A percentile compares a stretch with the other conserved stretches of the same genome.
phyloP scores from a whole-genome alignment of 1,140 invertebrate genomes.

The Monomorium pharaonis region DNA sequence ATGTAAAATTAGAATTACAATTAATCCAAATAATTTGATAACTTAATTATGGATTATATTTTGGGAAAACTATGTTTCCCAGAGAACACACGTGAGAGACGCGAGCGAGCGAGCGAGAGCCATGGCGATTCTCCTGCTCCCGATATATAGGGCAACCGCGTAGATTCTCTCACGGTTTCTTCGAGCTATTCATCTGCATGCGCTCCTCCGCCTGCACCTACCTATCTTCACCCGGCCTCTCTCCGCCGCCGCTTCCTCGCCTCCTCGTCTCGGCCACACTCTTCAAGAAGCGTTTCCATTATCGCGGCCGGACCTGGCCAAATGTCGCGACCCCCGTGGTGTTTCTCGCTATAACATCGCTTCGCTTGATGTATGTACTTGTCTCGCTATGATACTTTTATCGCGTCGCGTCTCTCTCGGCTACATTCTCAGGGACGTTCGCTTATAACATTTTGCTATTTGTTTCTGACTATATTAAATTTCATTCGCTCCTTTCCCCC shows the following conservation, averaged over 20 bases:
- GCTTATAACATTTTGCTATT: constrained; percentile 38
- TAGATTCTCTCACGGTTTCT: constrained; percentile 84
- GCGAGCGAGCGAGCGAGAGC: constrained; percentile 75
- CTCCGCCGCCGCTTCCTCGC: neutral
- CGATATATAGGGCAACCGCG: constrained; percentile 84
- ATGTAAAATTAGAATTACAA: too few relatives aligned
- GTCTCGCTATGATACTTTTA: constrained; percentile 43
- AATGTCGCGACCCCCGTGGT: constrained; percentile 55
- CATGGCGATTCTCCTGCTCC: constrained; percentile 67
- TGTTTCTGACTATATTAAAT: constrained; percentile 25
- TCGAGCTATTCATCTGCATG: constrained; percentile 84
- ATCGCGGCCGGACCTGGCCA: constrained; percentile 55
- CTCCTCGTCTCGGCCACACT: constrained; percentile 52
- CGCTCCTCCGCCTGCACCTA: constrained; percentile 56
- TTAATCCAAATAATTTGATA: too few relatives aligned
- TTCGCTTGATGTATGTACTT: constrained; percentile 54
- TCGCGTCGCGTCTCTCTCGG: constrained; percentile 43
- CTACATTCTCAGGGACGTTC: constrained; percentile 28
- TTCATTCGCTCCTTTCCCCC: neutral
- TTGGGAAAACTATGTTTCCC: too few relatives aligned
- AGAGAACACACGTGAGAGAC: constrained; percentile 74
- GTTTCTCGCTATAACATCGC: constrained; percentile 51
- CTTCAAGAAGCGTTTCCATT: constrained; percentile 57
- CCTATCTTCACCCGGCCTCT: neutral
- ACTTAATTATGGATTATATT: too few relatives aligned